Evolutionary conservation across 2,888 invertebrate species (phyloP).

Genomic region (Amiota communis): DNA sequence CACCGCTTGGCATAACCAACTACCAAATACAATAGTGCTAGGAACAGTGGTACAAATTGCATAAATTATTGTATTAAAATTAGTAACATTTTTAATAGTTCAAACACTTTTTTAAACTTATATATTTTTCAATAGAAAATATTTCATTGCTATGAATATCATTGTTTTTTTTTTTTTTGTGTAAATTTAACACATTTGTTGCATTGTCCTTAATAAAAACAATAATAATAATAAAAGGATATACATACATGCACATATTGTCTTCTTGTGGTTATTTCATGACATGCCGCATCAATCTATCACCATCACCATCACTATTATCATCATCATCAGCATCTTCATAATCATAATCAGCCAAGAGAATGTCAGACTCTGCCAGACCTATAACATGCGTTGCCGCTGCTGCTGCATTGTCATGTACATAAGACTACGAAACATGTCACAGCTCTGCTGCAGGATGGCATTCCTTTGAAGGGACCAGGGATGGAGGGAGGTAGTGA

Average conservation of each 20-base stretch:
- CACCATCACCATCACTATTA: slow-evolving; percentile 40
- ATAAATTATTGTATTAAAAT: background rate
- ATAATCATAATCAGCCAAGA: slow-evolving; percentile 19
- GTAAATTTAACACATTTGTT: no score
- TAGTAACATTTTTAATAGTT: no score
- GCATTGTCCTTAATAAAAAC: no score
- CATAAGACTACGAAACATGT: background rate
- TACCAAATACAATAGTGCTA: no score
- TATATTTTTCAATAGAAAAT: no score
- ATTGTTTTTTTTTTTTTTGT: no score
- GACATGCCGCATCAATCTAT: slow-evolving; percentile 67
- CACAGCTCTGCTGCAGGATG: background rate
- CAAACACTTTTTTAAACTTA: no score
- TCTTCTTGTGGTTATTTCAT: slow-evolving; percentile 57
- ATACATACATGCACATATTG: slow-evolving; percentile 31
- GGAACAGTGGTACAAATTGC: slow-evolving; percentile 8
- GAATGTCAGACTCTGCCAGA: slow-evolving; percentile 18
- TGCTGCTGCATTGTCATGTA: background rate
- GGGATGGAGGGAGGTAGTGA: no score
- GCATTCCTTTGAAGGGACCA: slow-evolving; percentile 4
- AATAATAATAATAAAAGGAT: no score
- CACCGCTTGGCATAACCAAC: background rate
- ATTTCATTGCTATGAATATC: no score
- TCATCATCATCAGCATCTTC: no score
- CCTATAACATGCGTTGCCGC: background rate